Evolutionary conservation across 2,797 vertebrate species (phyloP).

Genomic region (Fundulus diaphanus): DNA sequence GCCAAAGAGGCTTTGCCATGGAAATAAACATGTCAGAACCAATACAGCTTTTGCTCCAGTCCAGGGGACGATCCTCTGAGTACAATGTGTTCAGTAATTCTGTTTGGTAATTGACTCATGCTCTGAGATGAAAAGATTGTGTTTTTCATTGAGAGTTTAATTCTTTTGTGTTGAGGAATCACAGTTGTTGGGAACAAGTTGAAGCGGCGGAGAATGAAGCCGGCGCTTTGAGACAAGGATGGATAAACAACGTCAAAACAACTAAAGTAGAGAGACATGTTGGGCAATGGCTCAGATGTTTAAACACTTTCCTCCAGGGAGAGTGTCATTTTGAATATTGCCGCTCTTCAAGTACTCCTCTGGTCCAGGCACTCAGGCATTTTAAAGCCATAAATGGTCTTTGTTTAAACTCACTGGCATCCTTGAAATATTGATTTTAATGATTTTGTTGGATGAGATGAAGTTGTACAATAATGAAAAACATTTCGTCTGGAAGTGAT

Average conservation of each 20-base stretch:
- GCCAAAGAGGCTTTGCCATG: constrained; percentile 61
- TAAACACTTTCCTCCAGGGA: constrained; percentile 59
- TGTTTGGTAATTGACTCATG: constrained; percentile 75
- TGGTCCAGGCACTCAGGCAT: constrained; percentile 54
- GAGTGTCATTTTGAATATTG: constrained; percentile 64
- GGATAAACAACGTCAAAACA: constrained; percentile 80
- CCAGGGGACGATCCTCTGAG: constrained; percentile 68
- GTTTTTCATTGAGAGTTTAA: constrained; percentile 69
- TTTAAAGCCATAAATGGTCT: constrained; percentile 62
- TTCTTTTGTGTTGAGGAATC: constrained; percentile 77
- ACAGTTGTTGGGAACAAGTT: constrained; percentile 72
- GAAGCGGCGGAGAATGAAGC: constrained; percentile 66
- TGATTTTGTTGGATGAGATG: constrained; percentile 54
- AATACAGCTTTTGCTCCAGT: constrained; percentile 66
- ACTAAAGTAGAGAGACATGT: constrained; percentile 66
- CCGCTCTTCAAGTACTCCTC: constrained; percentile 45
- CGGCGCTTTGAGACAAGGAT: constrained; percentile 68
- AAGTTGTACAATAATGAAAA: constrained; percentile 36
- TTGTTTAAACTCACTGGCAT: constrained; percentile 60
- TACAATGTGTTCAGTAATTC: constrained; percentile 55
- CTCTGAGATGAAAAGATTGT: constrained; percentile 73
- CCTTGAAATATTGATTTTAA: constrained; percentile 49
- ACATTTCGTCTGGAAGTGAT: constrained; percentile 40
- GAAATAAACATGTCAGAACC: constrained; percentile 84
- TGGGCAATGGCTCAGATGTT: constrained; percentile 68